phyloP scores from a whole-genome alignment of 2,797 vertebrate species.

The Erethizon dorsatum region DNA sequence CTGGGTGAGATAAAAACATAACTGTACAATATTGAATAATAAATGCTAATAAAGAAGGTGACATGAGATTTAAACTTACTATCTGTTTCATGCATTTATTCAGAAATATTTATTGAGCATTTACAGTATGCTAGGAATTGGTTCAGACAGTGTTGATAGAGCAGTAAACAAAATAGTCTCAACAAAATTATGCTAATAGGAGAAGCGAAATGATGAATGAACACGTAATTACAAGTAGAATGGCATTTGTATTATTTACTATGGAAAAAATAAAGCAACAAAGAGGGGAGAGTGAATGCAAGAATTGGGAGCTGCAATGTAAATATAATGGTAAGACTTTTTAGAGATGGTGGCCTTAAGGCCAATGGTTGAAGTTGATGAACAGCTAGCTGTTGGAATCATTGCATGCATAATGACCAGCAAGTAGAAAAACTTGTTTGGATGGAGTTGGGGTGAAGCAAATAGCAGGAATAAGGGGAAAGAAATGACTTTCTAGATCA shows the following conservation, averaged over 20 bases:
- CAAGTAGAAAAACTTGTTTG: not conserved
- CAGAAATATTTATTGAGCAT: not conserved
- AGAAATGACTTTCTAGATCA: not conserved
- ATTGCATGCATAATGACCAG: not conserved
- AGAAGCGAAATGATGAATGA: not conserved
- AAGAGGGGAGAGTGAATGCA: not conserved
- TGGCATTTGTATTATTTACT: not conserved
- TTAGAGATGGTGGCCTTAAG: not conserved
- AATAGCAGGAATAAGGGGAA: not conserved
- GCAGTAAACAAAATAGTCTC: not conserved
- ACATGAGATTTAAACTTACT: not conserved
- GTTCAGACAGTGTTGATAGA: not conserved
- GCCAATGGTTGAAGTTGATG: not conserved
- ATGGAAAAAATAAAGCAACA: not conserved
- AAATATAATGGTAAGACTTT: not conserved
- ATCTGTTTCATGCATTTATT: not conserved
- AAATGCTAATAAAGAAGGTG: not conserved
- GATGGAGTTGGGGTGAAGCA: not conserved
- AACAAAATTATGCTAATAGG: not conserved
- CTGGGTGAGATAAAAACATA: not conserved
- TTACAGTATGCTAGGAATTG: not conserved
- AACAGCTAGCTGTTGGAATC: not conserved
- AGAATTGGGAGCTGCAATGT: not conserved
- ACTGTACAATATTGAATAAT: not conserved
- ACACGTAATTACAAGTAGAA: not conserved